These are phyloP conservation scores for Lasius fuliginosus DNA, from an alignment of 2,888 invertebrate species.

Conservation along the genomic window DNA sequence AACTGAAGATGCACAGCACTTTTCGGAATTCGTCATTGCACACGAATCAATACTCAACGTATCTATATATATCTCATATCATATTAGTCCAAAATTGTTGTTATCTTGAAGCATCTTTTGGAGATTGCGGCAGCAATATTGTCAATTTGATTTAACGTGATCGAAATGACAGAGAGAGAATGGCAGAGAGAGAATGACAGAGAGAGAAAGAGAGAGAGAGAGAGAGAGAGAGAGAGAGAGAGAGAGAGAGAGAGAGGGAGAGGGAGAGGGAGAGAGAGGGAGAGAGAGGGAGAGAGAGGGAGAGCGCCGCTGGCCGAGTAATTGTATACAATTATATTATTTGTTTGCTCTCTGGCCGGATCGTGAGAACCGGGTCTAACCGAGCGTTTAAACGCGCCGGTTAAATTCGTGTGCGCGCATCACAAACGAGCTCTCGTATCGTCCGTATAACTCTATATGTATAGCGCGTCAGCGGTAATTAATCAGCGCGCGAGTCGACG, in stretches of 20 bases:
- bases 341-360: conserved; percentile 50
- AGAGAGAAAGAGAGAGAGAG: too few species aligned
- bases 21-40: background rate
- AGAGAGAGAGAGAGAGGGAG: background rate
- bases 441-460: background rate
- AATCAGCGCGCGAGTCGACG: conserved; percentile 16
- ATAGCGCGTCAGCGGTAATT: background rate
- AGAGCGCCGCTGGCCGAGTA: conserved; percentile 23
- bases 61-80: background rate
- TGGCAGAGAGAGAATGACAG: too few species aligned
- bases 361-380: conserved; percentile 51
- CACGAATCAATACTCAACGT: background rate
- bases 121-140: background rate
- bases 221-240: background rate
- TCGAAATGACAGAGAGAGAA: conserved; percentile 33
- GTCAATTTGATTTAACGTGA: conserved; percentile 48
- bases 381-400: conserved; percentile 33
- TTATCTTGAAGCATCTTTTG: background rate
- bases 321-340: conserved; percentile 56
- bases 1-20: background rate
- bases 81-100: background rate
- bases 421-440: conserved; percentile 1
- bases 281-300: background rate
- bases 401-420: conserved; percentile 18
- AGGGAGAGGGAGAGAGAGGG: background rate